These are phyloP conservation scores for Scaptomyza reducta DNA, from an alignment of 2,888 invertebrate species.

Conservation along the genomic window DNA sequence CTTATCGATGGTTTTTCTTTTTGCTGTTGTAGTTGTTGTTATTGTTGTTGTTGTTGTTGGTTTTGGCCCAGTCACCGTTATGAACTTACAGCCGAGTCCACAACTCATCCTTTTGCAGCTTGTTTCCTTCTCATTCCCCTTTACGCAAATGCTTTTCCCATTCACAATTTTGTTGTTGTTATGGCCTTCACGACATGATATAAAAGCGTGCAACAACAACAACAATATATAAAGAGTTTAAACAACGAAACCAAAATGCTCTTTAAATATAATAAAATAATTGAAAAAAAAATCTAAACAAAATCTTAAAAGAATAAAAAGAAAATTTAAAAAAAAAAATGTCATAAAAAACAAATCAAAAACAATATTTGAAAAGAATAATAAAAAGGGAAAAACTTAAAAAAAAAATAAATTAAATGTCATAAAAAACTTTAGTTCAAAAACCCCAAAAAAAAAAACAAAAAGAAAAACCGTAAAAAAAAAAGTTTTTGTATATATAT, in stretches of 20 bases:
- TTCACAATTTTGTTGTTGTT: slow-evolving; percentile 1
- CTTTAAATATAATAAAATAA: slow-evolving; percentile 7
- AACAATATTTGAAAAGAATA: no score
- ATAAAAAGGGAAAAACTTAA: no score
- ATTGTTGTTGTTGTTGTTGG: not conserved
- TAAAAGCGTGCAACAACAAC: slow-evolving; percentile 51
- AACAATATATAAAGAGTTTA: slow-evolving; percentile 6
- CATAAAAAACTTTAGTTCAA: no score
- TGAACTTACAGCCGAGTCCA: slow-evolving; percentile 44
- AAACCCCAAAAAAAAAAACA: no score
- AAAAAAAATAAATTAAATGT: no score
- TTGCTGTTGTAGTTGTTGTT: not conserved
- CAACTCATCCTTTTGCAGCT: slow-evolving; percentile 44
- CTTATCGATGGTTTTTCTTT: slow-evolving; percentile 69
- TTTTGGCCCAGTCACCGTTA: slow-evolving; percentile 45
- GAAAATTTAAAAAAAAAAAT: no score
- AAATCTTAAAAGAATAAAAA: no score
- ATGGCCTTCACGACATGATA: slow-evolving; percentile 72
- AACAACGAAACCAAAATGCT: slow-evolving; percentile 28
- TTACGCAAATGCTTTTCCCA: slow-evolving; percentile 51
- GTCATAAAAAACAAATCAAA: no score
- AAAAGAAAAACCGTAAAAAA: no score
- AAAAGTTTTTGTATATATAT: no score
- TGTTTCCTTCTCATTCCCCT: slow-evolving; percentile 31
- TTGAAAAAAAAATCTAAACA: not conserved